These are phyloP conservation scores for Leptonema lineaticorne DNA, from an alignment of 1,140 invertebrate genomes.

Conservation along the genomic window DNA sequence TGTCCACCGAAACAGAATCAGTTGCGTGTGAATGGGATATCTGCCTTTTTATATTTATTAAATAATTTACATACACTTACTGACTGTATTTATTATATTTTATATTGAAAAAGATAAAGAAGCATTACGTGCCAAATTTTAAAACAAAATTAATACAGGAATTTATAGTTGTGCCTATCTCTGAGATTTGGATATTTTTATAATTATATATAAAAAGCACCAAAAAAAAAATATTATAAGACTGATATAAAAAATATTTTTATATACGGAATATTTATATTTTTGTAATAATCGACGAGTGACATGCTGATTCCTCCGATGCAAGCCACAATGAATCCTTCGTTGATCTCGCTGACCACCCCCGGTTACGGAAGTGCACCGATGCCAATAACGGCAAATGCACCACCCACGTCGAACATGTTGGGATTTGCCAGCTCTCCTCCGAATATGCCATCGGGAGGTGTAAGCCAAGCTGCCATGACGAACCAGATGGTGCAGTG, in stretches of 20 bases:
- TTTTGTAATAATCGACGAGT: conserved; percentile 11
- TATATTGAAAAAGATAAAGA: conserved; percentile 1
- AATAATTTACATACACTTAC: conserved; percentile 6
- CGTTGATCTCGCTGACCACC: conserved; percentile 34
- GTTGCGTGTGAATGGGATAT: conserved; percentile 35
- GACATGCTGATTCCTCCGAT: conserved; percentile 37
- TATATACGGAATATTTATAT: background rate
- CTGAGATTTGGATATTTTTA: conserved; percentile 14
- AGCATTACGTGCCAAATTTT: conserved; percentile 33
- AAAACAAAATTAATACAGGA: conserved; percentile 32
- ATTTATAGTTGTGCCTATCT: conserved; percentile 36
- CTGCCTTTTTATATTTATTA: conserved; percentile 35
- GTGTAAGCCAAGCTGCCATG: conserved; percentile 33
- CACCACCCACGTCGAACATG: conserved; percentile 15
- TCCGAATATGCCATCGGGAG: conserved; percentile 35
- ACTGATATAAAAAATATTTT: background rate
- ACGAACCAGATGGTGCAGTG: conserved; percentile 33
- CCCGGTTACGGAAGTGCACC: conserved; percentile 37
- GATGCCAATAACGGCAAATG: conserved; percentile 25
- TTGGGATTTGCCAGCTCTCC: conserved; percentile 37
- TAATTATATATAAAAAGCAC: conserved; percentile 13
- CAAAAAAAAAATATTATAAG: background rate
- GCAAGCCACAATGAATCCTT: conserved; percentile 36
- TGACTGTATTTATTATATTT: background rate
- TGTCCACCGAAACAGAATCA: conserved; percentile 28